Base-by-base conservation (phyloP, 37 sponge, comb jelly and placozoan species). In the Corticium candelabrum region DNA sequence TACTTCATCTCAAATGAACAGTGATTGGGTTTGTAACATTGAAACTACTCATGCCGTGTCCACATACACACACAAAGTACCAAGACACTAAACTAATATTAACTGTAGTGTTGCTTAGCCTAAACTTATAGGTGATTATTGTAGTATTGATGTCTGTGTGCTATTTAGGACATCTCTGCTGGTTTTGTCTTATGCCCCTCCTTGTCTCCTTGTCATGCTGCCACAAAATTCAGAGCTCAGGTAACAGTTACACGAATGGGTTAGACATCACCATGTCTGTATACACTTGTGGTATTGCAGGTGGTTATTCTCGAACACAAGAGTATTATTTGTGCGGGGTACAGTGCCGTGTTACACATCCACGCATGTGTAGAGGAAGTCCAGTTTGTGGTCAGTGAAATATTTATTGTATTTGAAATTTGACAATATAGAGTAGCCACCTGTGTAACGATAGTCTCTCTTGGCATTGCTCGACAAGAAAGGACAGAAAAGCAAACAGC, bases 301-400 rank as follows among this genome's bases (percentile, higher is more conserved):
- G 88, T 95, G 38, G 82, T 68, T 11, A 89, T 95, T 67, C 41
- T 95, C 80, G 96, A 95, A 80, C 75, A 86, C 86, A 91, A 92
- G 82, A 85, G 84, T 76, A 95, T 95, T 78, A 95, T 95, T 35
- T 95, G 93, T 78, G 96, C 96, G 68, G 96, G 96, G 57, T 95
- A 91, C 67, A 87, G 80, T 82, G 92, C 92, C 31, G 90, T 95
- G 7, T 76, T 97, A 39, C 99, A 97, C 70, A 84, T 97, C 3
- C 94, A 97, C 82, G 76, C 88, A 32, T 82, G 82, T 5, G 95
- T 94, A 38, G 94, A 89, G 74, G 99, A 97, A 73, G 99, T 97
- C 4, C 86, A 93, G 68, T 83, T 97, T 27, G 76, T 68, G 82
- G 99, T 96, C 75, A 69, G 78, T 84, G 27, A 2, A 4, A 5